Conservation (phyloP, 2,888 invertebrate species). For the Philereme transversata region DNA sequence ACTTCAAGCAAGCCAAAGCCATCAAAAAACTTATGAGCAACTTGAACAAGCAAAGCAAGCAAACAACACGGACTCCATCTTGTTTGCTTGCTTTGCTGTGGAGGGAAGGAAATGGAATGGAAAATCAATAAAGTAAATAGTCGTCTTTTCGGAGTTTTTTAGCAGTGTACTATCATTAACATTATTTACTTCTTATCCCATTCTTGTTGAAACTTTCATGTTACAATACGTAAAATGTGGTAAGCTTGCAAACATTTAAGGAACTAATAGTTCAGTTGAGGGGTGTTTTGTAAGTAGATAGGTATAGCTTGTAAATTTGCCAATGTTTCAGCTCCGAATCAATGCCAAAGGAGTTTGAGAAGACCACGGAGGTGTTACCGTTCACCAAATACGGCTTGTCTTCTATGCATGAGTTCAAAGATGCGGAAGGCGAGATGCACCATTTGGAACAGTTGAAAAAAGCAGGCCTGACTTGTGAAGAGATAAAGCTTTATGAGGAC, state of each 20-base stretch:
- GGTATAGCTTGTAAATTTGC: too few species aligned
- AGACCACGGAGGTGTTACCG: conserved; percentile 68
- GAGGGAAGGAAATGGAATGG: too few species aligned
- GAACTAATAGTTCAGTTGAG: background rate
- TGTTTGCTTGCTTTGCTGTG: too few species aligned
- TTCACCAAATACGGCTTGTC: conserved; percentile 72
- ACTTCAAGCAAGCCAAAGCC: too few species aligned
- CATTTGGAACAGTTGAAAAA: conserved; percentile 74
- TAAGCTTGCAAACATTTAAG: background rate
- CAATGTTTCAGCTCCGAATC: conserved; percentile 58
- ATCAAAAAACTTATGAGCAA: too few species aligned
- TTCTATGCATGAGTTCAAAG: conserved; percentile 69
- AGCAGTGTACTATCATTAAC: too few species aligned
- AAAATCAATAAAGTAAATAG: too few species aligned
- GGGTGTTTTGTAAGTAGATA: background rate
- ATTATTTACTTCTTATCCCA: background rate
- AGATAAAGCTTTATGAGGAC: conserved; percentile 77
- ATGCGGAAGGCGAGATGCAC: conserved; percentile 63
- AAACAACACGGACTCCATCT: too few species aligned
- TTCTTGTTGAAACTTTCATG: background rate
- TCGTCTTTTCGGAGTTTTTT: too few species aligned
- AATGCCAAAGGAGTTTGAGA: conserved; percentile 69
- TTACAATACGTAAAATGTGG: background rate
- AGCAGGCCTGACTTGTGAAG: conserved; percentile 73
- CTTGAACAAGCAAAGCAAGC: too few species aligned